phyloP scores from a whole-genome alignment of 2,888 invertebrate species.

The Lasioglossum malachurum region DNA sequence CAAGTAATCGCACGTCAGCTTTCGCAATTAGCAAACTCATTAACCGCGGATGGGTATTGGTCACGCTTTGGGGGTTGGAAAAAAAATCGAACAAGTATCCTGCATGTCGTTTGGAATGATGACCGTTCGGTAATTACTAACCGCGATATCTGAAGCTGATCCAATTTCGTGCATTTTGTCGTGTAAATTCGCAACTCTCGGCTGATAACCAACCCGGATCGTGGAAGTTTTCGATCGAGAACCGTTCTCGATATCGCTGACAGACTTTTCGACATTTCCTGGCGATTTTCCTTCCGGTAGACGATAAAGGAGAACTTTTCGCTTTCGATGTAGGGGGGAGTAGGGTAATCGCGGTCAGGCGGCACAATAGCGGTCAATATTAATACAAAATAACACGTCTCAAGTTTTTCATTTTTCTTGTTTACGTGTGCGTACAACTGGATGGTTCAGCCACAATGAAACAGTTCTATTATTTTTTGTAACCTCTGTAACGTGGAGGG shows the following conservation, averaged over 20 bases:
- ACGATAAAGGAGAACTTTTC: not conserved
- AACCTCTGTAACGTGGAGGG: no score
- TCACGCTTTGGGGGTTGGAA: not conserved
- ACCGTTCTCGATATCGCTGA: constrained; percentile 38
- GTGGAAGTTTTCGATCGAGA: constrained; percentile 37
- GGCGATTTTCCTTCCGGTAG: constrained; percentile 17
- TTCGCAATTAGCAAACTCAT: constrained; percentile 9
- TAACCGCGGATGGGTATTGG: not conserved
- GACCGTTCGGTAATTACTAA: constrained; percentile 17
- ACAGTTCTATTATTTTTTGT: no score
- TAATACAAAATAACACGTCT: not conserved
- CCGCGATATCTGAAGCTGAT: constrained; percentile 15
- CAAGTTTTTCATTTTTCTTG: not conserved
- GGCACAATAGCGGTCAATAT: not conserved
- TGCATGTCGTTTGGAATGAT: not conserved
- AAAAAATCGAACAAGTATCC: constrained; percentile 4
- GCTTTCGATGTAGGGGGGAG: not conserved
- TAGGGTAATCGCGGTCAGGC: not conserved
- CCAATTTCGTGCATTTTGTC: constrained; percentile 62
- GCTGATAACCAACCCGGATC: constrained; percentile 37
- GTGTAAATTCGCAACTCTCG: constrained; percentile 49
- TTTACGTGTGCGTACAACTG: not conserved
- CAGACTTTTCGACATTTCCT: constrained; percentile 27
- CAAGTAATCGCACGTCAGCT: not conserved
- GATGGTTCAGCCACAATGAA: no score